These are phyloP conservation scores for Drosophila nr. fundita DNA, from an alignment of 2,888 invertebrate genomes.

Conservation along the genomic window DNA sequence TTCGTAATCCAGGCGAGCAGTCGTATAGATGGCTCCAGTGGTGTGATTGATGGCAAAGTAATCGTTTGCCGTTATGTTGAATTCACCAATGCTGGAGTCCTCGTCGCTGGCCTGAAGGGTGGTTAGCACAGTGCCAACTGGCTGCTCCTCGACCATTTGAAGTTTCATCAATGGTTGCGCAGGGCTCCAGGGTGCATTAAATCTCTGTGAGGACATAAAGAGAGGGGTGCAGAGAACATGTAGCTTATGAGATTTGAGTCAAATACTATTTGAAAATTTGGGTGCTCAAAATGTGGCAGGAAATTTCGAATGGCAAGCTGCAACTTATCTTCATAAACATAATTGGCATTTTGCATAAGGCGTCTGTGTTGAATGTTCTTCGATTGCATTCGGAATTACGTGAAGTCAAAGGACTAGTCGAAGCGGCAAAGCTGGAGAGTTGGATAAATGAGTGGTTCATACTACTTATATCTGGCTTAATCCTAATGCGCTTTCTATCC, in stretches of 20 bases:
- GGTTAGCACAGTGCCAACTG: conserved; percentile 90
- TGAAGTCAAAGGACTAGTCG: conserved; percentile 59
- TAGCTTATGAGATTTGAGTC: conserved; percentile 21
- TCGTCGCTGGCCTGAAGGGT: conserved; percentile 92
- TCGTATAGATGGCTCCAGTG: conserved; percentile 91
- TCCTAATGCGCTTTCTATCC: conserved; percentile 74
- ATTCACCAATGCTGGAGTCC: conserved; percentile 93
- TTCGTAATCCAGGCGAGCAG: conserved; percentile 93
- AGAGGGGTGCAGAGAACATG: conserved; percentile 2
- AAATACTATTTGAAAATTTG: conserved; percentile 8
- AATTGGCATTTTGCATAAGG: conserved; percentile 73
- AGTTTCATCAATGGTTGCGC: conserved; percentile 88
- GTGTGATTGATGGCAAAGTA: conserved; percentile 93
- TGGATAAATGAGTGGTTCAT: conserved; percentile 69
- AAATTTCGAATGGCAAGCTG: conserved; percentile 52
- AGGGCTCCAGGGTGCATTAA: conserved; percentile 90
- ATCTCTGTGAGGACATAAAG: conserved; percentile 86
- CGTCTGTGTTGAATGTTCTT: conserved; percentile 74
- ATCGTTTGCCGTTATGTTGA: conserved; percentile 88
- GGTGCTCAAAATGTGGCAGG: conserved; percentile 36
- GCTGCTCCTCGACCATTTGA: conserved; percentile 92
- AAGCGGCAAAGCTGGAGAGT: conserved; percentile 46
- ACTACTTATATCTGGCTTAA: conserved; percentile 68
- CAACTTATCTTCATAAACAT: conserved; percentile 78
- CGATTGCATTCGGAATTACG: conserved; percentile 69